Evolutionary conservation across 2,888 invertebrate genomes (phyloP), one percentile per base, ranked within the genome.

Genomic region (Acrocyrtus sp.): DNA sequence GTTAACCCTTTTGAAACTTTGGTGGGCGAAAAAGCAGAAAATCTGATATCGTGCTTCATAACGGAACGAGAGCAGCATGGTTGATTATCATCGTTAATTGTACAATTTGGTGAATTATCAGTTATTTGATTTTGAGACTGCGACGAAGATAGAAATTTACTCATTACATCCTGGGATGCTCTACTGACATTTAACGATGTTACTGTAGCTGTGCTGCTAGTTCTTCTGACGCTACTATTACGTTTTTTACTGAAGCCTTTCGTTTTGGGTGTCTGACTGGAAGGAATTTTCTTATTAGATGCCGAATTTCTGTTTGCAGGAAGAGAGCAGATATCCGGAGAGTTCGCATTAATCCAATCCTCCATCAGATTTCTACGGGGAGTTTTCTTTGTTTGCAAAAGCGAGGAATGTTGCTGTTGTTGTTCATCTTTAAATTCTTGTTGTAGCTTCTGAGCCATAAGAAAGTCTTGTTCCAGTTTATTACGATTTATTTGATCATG

Each of bases 341-440:
- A 63, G 27, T 4, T 56, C 21, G 41, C 3, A 1, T 26, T 45
- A 0, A 15, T 22, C 69, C 56, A 62, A 17, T 57, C 58, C 1
- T 58, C 51, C 57, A 63, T 53, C 12, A 70, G 19, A 50, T 70
- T 70, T 58, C 51, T 41, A n/a, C 41, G n/a, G 10, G 39, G 27
- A n/a, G 56, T 39, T 24, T 56, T 62, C n/a, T 47, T 27, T 15
- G 4, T 10, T 22, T 26, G 57, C 15, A 29, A 6, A 19, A 2
- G 51, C 19, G 12, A 12, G 48, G 24, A 12, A 15, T 39, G 17
- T 34, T 26, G 29, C 3, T 24, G 29, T 5, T 41, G 48, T 6
- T 75, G 70, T 27, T 63, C 62, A 57, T 58, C 56, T 75, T 56
- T 58, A 19, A 74, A 41, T 47, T 73, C 62, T 22, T 75, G 34